A percentile compares a stretch with the other conserved stretches of the same genome.
phyloP scores from a whole-genome alignment of 30 jellyfish, hydroid and myxozoan genomes.

The Euphysa ruthae region DNA sequence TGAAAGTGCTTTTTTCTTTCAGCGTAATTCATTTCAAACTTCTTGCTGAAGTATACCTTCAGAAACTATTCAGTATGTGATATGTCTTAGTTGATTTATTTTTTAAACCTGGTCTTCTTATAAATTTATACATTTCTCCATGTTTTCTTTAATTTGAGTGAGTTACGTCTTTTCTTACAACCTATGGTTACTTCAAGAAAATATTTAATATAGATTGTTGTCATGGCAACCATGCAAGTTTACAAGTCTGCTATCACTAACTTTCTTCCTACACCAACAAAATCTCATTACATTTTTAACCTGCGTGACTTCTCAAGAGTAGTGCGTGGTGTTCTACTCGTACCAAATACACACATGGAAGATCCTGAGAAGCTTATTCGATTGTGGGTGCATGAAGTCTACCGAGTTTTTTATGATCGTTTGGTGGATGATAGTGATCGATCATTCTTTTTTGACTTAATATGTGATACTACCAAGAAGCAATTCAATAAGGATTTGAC shows the following conservation, averaged over 20 bases:
- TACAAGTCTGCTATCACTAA: constrained; percentile 77
- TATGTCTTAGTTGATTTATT: too few relatives aligned
- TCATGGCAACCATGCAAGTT: constrained; percentile 96
- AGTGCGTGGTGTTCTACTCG: constrained; percentile 85
- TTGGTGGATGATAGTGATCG: constrained; percentile 82
- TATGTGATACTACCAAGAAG: constrained; percentile 58
- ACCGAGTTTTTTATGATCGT: constrained; percentile 93
- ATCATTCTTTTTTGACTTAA: constrained; percentile 67
- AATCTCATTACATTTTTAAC: constrained; percentile 90
- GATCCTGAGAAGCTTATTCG: constrained; percentile 89
- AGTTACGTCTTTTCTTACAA: too few relatives aligned
- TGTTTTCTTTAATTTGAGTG: too few relatives aligned
- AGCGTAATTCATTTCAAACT: too few relatives aligned
- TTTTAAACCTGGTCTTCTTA: too few relatives aligned
- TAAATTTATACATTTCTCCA: too few relatives aligned
- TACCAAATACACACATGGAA: constrained; percentile 72
- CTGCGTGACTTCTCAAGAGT: constrained; percentile 94
- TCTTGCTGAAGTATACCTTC: too few relatives aligned
- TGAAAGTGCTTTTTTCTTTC: too few relatives aligned
- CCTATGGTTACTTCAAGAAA: too few relatives aligned
- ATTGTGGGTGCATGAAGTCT: constrained; percentile 92
- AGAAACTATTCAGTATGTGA: too few relatives aligned
- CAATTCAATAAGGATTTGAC: constrained; percentile 80
- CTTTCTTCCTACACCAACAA: constrained; percentile 94
- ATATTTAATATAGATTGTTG: constrained; percentile 66